phyloP scores from a whole-genome alignment of 2,888 invertebrate genomes.

The Loripinus fragilis region DNA sequence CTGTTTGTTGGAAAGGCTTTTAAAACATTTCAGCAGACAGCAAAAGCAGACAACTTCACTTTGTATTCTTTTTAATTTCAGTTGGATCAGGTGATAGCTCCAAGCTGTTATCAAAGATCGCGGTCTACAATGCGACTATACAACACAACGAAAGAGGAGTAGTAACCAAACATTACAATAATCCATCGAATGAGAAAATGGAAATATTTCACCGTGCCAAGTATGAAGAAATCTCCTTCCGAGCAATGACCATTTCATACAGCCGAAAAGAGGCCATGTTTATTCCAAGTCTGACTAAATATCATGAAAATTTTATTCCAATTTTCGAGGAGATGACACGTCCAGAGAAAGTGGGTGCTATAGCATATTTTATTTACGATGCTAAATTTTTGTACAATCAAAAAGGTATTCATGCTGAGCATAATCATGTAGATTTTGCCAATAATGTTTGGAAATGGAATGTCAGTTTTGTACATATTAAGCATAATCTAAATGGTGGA shows the following conservation, averaged over 20 bases:
- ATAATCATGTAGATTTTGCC: conserved; percentile 95
- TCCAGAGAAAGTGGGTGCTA: conserved; percentile 89
- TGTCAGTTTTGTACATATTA: conserved; percentile 93
- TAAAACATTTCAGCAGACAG: too few relatives aligned
- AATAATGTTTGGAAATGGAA: conserved; percentile 99
- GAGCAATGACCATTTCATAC: conserved; percentile 67
- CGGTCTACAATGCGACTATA: conserved; percentile 72
- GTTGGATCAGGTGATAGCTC: conserved; percentile 36
- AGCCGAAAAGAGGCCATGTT: conserved; percentile 80
- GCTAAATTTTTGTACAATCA: conserved; percentile 94
- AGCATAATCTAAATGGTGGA: conserved; percentile 93
- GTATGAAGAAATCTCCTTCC: conserved; percentile 76
- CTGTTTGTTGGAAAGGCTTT: too few relatives aligned
- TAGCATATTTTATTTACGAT: conserved; percentile 91
- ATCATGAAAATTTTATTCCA: conserved; percentile 81
- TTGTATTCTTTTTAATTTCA: too few relatives aligned
- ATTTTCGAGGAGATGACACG: conserved; percentile 84
- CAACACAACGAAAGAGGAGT: conserved; percentile 77
- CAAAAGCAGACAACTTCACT: too few relatives aligned
- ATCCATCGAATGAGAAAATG: conserved; percentile 80
- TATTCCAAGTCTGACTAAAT: conserved; percentile 82
- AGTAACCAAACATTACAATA: conserved; percentile 82
- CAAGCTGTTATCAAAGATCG: conserved; percentile 55
- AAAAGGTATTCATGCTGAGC: conserved; percentile 91
- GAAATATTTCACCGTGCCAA: conserved; percentile 81